Evolutionary conservation across 2,113 vertebrate genomes (phyloP), one percentile per base, ranked within the genome.

Genomic region (Epinephelus lanceolatus): DNA sequence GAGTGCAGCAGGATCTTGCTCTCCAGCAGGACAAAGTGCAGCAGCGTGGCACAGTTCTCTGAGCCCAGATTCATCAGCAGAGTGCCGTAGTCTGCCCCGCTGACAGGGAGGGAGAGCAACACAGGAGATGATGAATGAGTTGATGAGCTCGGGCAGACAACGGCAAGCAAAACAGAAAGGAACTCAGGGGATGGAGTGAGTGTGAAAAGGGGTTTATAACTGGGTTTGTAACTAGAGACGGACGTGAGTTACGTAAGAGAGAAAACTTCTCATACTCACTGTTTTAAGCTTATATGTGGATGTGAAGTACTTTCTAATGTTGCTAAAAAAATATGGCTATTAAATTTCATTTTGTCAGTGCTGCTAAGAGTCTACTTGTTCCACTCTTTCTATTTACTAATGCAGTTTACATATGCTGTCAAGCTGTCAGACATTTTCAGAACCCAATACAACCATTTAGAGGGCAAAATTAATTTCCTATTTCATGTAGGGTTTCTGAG

Each of bases 1-100:
- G 98, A 99, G 94, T 99, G 98, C 45, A 99, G 95, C 63, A 99
- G 96, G 86, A 99, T 99, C 91, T 99, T 99, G 93, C 91, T 97
- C 94, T 99, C 98, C 86, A 97, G 93, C 69, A 99, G 93, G 37
- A 99, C 96, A 83, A 98, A 98, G 88, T 97, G 96, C 80, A 99
- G 95, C 85, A 99, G 90, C 0, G 97, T 97, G 73, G 97, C 97
- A 86, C 97, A 99, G 93, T 99, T 99, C 93, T 99, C 98, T 0
- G 97, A 94, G 85, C 98, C 98, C 93, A 99, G 95, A 82, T 98
- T 99, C 95, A 97, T 97, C 71, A 99, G 95, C 90, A 99, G 94
- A 25, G 97, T 98, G 88, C 97, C 96, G 25, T 98, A 99, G 92
- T 99, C 97, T 60, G 98, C 98, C 91, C 98, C 98, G 84, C 98